A percentile compares a stretch with the other conserved stretches of the same genome.
These are phyloP conservation scores for Proisotoma minuta DNA, from an alignment of 2,888 invertebrate species.

Conservation along the genomic window DNA sequence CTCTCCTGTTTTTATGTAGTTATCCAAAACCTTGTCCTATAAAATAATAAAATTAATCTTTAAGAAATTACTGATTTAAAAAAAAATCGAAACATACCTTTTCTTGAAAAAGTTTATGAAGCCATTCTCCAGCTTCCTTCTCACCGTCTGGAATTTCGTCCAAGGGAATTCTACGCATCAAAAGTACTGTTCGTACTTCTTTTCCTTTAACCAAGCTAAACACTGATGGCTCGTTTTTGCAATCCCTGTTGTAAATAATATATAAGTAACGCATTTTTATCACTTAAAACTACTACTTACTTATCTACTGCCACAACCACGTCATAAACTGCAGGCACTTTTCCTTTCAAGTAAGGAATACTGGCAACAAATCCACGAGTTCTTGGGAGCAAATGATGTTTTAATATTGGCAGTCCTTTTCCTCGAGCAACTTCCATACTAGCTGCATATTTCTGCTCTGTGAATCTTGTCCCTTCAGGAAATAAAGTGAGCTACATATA, in stretches of 20 bases:
- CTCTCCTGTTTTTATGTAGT: slow-evolving; percentile 69
- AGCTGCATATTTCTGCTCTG: slow-evolving; percentile 76
- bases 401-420: slow-evolving; percentile 75
- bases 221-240: slow-evolving; percentile 35
- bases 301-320: slow-evolving; percentile 55
- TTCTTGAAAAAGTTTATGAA: slow-evolving; percentile 72
- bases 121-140: slow-evolving; percentile 70
- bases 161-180: slow-evolving; percentile 74
- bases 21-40: slow-evolving; percentile 69
- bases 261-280: slow-evolving; percentile 1
- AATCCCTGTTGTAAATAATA: slow-evolving; percentile 11
- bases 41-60: slow-evolving; percentile 39
- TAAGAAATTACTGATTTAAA: neutral
- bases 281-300: slow-evolving; percentile 39
- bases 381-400: slow-evolving; percentile 87
- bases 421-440: slow-evolving; percentile 81
- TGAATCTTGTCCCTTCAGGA: slow-evolving; percentile 91
- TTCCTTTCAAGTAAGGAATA: slow-evolving; percentile 65
- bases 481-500: slow-evolving; percentile 69
- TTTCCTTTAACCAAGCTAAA: slow-evolving; percentile 56
- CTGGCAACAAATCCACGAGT: slow-evolving; percentile 91
- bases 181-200: slow-evolving; percentile 67
- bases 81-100: slow-evolving; percentile 54
- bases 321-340: slow-evolving; percentile 78
- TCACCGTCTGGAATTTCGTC: slow-evolving; percentile 73